phyloP scores from a whole-genome alignment of 2,888 invertebrate species.

The Callinectes sapidus region DNA sequence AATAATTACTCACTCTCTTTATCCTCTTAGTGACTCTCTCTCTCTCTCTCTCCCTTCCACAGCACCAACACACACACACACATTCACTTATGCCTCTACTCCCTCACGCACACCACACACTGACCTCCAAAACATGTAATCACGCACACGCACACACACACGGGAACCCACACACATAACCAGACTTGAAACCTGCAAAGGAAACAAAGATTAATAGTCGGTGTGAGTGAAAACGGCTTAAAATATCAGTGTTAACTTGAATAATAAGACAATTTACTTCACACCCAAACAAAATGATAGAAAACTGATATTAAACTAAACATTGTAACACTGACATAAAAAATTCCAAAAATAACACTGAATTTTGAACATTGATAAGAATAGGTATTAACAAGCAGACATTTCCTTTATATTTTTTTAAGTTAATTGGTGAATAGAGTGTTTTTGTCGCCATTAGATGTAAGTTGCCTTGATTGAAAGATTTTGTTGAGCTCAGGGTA shows the following conservation, averaged over 20 bases:
- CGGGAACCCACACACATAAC: neutral
- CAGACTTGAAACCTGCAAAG: neutral
- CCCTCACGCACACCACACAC: neutral
- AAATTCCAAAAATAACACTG: too few relatives aligned
- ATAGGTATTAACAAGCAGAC: too few relatives aligned
- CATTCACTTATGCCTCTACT: neutral
- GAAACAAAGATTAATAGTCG: neutral
- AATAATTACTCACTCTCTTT: neutral
- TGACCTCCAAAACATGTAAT: neutral
- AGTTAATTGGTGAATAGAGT: too few relatives aligned
- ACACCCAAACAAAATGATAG: neutral
- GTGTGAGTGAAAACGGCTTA: neutral
- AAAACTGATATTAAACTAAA: too few relatives aligned
- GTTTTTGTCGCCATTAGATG: too few relatives aligned
- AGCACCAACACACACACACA: neutral
- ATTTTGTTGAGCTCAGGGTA: too few relatives aligned
- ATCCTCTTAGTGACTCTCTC: neutral
- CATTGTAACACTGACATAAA: too few relatives aligned
- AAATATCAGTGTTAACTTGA: neutral
- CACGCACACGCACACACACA: neutral
- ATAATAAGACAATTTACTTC: neutral
- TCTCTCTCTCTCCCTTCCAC: neutral
- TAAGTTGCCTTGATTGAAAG: too few relatives aligned
- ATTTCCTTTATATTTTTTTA: too few relatives aligned
- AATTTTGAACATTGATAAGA: too few relatives aligned